Base-by-base conservation (phyloP, 2,888 invertebrate genomes). In the Charanyca ferruginea region DNA sequence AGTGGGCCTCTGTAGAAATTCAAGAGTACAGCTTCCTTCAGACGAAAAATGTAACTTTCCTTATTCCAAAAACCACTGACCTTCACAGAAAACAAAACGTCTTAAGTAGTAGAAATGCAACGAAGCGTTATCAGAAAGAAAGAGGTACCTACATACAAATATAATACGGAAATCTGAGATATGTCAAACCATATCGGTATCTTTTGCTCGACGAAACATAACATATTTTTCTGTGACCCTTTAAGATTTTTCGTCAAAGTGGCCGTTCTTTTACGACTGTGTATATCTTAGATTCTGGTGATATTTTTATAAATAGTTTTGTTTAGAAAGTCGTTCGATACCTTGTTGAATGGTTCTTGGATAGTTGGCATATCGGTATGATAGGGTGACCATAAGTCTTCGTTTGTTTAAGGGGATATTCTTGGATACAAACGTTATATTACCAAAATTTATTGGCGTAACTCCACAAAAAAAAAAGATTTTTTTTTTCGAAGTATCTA, bases 291-390 rank as follows among this genome's bases (percentile, higher is more conserved):
- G 75, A 78, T 70, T 51, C 62, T 49, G 53, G 41, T 45, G 75
- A 78, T 70, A 68, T 80, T 79, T 81, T 73, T 62, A 76, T 48
- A 76, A 79, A 79, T 71, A 57, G 73, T 73, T 74, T 73, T 73
- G 70, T 81, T 84, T 83, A 81, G 85, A 86, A 86, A 86, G 85
- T 80, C 59, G 80, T 83, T 73, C 63, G 68, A 74, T 80, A 74
- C 55, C 61, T 68, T 55, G 47, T 72, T 66, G 71, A 67, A 70
- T 74, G 18, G 35, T 22, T 22, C 16, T 49, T 49, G 52, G 22
- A 51, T 66, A 41, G 70, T 75, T 68, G 44, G 59, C 65, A 68
- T 77, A 72, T 71, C 52, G 49, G 16, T 22, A 16, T 1, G 18
- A 4, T 48, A 5, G 5, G 49, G 53, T 53, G 44, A 16, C 71